A percentile compares a stretch with the other conserved stretches of the same genome.
Evolutionary conservation across 2,113 vertebrate genomes (phyloP).

Genomic region (Sinocyclocheilus anophthalmus): DNA sequence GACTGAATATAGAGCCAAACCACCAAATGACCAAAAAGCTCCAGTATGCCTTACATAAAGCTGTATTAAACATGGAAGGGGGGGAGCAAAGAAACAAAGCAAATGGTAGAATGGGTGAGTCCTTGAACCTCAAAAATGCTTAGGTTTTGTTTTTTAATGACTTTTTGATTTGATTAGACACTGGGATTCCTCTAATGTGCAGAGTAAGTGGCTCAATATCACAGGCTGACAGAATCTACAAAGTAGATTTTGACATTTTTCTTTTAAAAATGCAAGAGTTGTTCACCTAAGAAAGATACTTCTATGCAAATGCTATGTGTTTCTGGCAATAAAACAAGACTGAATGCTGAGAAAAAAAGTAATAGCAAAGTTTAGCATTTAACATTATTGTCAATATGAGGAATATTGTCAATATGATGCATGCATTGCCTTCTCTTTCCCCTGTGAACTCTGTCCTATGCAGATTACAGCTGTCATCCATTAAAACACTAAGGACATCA

Average conservation of each 20-base stretch:
- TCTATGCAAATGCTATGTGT: background rate
- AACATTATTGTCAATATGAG: background rate
- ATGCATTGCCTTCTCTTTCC: background rate
- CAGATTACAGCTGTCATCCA: conserved; percentile 14
- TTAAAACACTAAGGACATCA: conserved; percentile 33
- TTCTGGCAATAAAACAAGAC: background rate
- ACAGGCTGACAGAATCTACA: background rate
- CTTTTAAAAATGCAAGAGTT: background rate
- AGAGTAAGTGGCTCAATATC: background rate
- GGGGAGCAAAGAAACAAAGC: background rate
- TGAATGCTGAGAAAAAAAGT: background rate
- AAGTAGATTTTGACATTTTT: background rate
- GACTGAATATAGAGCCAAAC: background rate
- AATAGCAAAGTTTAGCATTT: background rate
- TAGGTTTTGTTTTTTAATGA: background rate
- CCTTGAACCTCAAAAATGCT: background rate
- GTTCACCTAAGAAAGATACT: background rate
- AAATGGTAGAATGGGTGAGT: background rate
- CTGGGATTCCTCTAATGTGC: background rate
- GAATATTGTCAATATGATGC: background rate
- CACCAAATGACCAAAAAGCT: conserved; percentile 2
- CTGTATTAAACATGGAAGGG: background rate
- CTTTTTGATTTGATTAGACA: background rate
- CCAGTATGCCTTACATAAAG: background rate
- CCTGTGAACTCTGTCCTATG: background rate